A percentile compares a stretch with the other conserved stretches of the same genome.
These are phyloP conservation scores for Magallana nippona DNA, from an alignment of 2,888 invertebrate species.

Conservation along the genomic window DNA sequence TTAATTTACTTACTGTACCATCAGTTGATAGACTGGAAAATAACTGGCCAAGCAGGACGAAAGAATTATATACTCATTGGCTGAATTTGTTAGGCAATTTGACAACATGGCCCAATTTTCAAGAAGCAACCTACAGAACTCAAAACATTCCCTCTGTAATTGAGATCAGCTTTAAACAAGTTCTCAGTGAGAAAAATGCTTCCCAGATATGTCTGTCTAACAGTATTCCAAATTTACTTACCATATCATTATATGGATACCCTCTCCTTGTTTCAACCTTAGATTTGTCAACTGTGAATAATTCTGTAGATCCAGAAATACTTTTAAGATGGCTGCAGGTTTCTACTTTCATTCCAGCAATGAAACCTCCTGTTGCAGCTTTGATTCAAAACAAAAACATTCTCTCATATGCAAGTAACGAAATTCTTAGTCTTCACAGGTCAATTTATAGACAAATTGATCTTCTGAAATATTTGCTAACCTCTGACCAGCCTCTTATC, in stretches of 20 bases:
- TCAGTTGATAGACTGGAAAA: neutral
- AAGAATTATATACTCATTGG: constrained; percentile 56
- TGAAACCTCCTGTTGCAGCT: constrained; percentile 88
- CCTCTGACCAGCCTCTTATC: constrained; percentile 81
- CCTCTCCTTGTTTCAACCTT: constrained; percentile 93
- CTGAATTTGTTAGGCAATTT: constrained; percentile 49
- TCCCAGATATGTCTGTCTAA: constrained; percentile 88
- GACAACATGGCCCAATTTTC: constrained; percentile 46
- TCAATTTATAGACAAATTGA: neutral
- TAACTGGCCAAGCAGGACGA: neutral
- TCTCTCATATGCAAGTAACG: constrained; percentile 4
- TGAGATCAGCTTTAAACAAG: constrained; percentile 85
- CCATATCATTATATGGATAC: constrained; percentile 87
- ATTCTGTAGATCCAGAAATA: constrained; percentile 71
- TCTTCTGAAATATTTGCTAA: constrained; percentile 34
- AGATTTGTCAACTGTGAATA: constrained; percentile 48
- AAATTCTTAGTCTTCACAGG: neutral
- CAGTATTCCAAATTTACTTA: constrained; percentile 80
- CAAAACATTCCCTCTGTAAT: constrained; percentile 90
- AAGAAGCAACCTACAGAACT: constrained; percentile 78
- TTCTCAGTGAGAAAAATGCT: constrained; percentile 83
- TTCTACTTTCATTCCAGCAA: constrained; percentile 92
- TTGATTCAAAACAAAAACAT: neutral
- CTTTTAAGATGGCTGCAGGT: constrained; percentile 91
- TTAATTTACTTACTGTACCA: constrained; percentile 16